Conservation (phyloP, 2,113 vertebrate species). For the Nipponia nippon region DNA sequence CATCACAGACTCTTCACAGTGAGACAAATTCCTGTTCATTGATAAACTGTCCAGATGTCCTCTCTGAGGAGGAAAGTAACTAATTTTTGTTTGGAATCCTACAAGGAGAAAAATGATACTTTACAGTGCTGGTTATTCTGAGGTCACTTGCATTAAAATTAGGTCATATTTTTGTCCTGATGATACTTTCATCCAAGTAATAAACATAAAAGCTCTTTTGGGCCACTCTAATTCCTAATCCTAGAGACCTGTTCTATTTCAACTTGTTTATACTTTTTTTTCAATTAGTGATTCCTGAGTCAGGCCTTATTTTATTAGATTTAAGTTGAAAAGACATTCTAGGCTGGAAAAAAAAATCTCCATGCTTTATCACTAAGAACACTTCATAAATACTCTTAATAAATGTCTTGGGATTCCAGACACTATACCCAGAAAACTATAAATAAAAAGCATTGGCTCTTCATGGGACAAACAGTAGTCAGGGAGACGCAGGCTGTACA, state of each 20-base stretch:
- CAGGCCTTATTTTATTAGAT: constrained; percentile 24
- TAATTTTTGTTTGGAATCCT: constrained; percentile 75
- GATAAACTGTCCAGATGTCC: constrained; percentile 89
- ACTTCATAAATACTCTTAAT: constrained; percentile 75
- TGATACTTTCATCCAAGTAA: constrained; percentile 76
- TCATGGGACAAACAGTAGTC: constrained; percentile 43
- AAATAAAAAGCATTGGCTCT: constrained; percentile 68
- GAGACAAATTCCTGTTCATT: constrained; percentile 81
- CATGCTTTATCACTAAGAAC: constrained; percentile 43
- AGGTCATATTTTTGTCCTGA: constrained; percentile 66
- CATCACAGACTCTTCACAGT: constrained; percentile 75
- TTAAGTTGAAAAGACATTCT: constrained; percentile 59
- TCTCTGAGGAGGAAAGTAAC: constrained; percentile 77
- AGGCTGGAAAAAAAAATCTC: not conserved
- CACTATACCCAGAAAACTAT: constrained; percentile 54
- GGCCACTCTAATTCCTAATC: constrained; percentile 74
- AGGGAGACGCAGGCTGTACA: not conserved
- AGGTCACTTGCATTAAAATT: constrained; percentile 81
- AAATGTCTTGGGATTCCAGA: constrained; percentile 65
- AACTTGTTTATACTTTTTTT: constrained; percentile 55
- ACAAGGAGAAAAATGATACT: constrained; percentile 85
- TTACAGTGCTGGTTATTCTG: constrained; percentile 78
- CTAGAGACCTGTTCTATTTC: constrained; percentile 70
- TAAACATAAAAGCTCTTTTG: constrained; percentile 74
- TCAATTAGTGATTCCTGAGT: constrained; percentile 49